phyloP scores from a whole-genome alignment of 2,113 vertebrate species.

The Isurus oxyrinchus region DNA sequence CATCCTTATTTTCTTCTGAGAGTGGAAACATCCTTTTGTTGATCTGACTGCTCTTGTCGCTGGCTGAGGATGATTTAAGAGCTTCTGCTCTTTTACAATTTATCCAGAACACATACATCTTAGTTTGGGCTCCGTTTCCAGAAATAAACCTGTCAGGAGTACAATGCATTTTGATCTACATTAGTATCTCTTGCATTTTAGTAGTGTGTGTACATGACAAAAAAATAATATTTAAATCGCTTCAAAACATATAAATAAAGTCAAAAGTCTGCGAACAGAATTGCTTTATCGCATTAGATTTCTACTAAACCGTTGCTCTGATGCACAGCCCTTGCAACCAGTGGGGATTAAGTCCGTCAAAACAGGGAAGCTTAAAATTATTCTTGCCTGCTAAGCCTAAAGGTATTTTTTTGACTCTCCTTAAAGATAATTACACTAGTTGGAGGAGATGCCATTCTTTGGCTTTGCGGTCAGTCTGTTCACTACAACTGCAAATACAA shows the following conservation, averaged over 20 bases:
- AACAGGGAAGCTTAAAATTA: neutral
- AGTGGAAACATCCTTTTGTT: constrained; percentile 35
- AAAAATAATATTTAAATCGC: constrained; percentile 34
- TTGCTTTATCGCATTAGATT: constrained; percentile 6
- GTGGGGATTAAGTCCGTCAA: neutral
- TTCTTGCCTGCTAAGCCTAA: neutral
- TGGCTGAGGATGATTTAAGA: constrained; percentile 33
- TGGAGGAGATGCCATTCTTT: neutral
- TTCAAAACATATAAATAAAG: constrained; percentile 26
- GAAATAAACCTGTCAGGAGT: constrained; percentile 31
- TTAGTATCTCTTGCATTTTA: constrained; percentile 23
- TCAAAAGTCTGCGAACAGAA: constrained; percentile 19
- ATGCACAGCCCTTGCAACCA: neutral
- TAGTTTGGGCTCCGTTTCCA: neutral
- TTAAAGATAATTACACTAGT: neutral
- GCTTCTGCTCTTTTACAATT: constrained; percentile 28
- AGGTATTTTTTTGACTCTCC: neutral
- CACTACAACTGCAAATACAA: neutral
- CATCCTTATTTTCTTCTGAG: constrained; percentile 6
- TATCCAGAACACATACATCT: constrained; percentile 33
- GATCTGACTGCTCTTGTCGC: constrained; percentile 30
- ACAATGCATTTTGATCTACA: constrained; percentile 28
- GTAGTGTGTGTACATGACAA: constrained; percentile 29
- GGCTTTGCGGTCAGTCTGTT: no score
- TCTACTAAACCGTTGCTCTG: neutral